These are phyloP conservation scores for Cherax quadricarinatus DNA, from an alignment of 1,140 invertebrate species.

Conservation along the genomic window DNA sequence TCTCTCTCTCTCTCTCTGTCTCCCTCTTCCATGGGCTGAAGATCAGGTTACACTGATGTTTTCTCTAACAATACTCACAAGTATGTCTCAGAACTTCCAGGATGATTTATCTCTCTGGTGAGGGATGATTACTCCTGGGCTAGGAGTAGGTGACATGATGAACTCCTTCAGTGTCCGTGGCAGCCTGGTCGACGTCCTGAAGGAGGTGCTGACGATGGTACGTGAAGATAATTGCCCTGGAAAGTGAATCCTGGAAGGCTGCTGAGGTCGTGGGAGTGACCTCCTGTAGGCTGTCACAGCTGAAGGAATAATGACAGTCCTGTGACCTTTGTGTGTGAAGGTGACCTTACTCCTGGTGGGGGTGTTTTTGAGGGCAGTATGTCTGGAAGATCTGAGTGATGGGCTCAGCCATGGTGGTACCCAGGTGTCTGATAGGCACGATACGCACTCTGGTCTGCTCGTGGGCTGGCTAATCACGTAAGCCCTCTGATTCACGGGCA, in stretches of 20 bases:
- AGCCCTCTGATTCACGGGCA: background rate
- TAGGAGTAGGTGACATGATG: background rate
- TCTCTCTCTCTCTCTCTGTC: too few relatives aligned
- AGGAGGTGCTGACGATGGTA: background rate
- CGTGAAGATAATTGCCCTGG: constrained; percentile 9
- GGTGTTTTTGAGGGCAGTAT: background rate
- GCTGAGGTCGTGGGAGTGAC: background rate
- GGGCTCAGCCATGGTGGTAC: background rate
- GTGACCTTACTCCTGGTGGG: background rate
- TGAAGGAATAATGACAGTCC: background rate
- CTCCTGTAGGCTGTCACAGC: background rate
- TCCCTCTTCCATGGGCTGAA: too few relatives aligned
- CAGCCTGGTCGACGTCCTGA: background rate
- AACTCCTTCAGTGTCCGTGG: constrained; percentile 6
- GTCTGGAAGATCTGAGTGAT: background rate
- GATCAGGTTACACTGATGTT: too few relatives aligned
- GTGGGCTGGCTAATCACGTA: background rate
- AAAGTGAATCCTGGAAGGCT: constrained; percentile 18
- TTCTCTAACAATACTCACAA: too few relatives aligned
- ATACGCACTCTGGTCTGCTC: too few relatives aligned
- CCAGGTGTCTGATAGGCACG: background rate
- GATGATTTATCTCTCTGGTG: constrained; percentile 18
- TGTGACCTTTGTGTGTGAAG: background rate
- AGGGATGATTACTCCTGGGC: background rate
- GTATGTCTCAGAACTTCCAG: background rate